phyloP scores from a whole-genome alignment of 2,113 vertebrate species.

The Meles meles region DNA sequence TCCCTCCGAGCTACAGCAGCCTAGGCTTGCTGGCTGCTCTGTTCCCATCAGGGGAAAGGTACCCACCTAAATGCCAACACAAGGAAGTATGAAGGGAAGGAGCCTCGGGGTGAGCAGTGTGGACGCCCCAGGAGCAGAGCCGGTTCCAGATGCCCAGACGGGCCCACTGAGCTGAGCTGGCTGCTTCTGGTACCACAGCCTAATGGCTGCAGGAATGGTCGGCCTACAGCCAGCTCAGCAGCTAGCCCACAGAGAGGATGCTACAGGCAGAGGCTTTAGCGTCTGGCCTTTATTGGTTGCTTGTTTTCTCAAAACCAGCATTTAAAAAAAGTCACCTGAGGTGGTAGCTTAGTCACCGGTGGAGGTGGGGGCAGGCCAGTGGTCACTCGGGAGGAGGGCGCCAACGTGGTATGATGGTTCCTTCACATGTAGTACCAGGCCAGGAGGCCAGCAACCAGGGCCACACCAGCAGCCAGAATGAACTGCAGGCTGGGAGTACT shows the following conservation, averaged over 20 bases:
- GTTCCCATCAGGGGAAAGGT: background rate
- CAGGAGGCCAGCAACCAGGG: constrained; percentile 84
- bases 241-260: constrained; percentile 25
- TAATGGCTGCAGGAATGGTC: background rate
- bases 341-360: constrained; percentile 48
- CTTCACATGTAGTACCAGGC: constrained; percentile 95
- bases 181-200: background rate
- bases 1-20: background rate
- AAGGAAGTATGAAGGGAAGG: fast-evolving
- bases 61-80: background rate
- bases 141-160: background rate
- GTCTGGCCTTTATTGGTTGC: constrained; percentile 68
- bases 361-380: background rate
- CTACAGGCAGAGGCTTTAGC: constrained; percentile 29
- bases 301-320: constrained; percentile 67
- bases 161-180: background rate
- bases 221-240: background rate
- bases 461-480: constrained; percentile 87
- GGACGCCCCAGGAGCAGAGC: background rate
- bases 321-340: constrained; percentile 70
- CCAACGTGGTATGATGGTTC: background rate
- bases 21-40: background rate
- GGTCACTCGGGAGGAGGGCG: background rate
- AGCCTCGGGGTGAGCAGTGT: background rate
- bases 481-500: constrained; percentile 89